phyloP scores from a whole-genome alignment of 1,140 invertebrate species.

The Calycopis cecrops region DNA sequence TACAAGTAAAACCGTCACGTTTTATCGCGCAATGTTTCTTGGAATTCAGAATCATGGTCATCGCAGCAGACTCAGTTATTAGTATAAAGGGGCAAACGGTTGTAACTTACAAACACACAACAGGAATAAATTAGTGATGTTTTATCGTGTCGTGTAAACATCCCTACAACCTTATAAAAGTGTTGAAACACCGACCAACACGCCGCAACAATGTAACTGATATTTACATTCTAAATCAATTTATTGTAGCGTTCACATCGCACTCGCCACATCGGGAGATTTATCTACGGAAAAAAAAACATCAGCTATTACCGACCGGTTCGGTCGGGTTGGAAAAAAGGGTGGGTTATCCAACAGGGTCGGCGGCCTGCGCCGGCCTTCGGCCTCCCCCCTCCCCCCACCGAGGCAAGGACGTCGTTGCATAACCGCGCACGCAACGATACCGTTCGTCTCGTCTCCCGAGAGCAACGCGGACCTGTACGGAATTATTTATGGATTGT shows the following conservation, averaged over 20 bases:
- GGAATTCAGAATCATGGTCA: too few species aligned
- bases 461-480: conserved; percentile 24
- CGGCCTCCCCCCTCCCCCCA: conserved; percentile 37
- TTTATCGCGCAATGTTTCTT: too few species aligned
- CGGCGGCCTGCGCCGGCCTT: conserved; percentile 53
- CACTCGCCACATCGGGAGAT: background rate
- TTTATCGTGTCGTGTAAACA: background rate
- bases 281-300: background rate
- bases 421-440: conserved; percentile 61
- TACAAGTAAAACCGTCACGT: too few species aligned
- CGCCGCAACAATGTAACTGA: conserved; percentile 2
- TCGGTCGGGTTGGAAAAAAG: conserved; percentile 40
- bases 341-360: conserved; percentile 52
- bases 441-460: conserved; percentile 36
- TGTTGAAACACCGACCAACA: background rate
- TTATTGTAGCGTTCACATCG: background rate
- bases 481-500: conserved; percentile 15
- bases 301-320: background rate
- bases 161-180: background rate
- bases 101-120: too few species aligned
- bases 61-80: too few species aligned
- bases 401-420: conserved; percentile 52
- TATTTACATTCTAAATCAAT: conserved; percentile 9
- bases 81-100: too few species aligned
- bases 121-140: too few species aligned